Evolutionary conservation across 1,140 invertebrate species (phyloP), one percentile per base, ranked within the genome.

Genomic region (Neomicropteryx cornuta): DNA sequence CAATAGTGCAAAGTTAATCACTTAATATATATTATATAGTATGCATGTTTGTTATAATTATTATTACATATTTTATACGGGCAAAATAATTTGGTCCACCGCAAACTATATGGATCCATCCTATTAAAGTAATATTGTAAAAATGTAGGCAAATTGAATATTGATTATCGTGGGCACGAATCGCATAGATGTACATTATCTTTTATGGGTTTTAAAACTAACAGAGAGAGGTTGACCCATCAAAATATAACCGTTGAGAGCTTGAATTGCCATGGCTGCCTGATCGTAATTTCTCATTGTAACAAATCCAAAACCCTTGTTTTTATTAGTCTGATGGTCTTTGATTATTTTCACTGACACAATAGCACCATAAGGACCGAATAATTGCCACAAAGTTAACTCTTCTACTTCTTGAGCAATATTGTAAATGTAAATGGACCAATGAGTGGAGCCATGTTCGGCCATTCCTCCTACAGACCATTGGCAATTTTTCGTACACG

Each of bases 261-360:
- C 90, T 60, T 94, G 88, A 57, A 99, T 98, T 45, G 96, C 95
- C 55, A 95, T 88, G 11, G 95, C 79, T 11, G 95, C 92, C 61
- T 98, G 95, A 57, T 98, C 94, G 65, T 98, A 98, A 67, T 97
- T 97, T 61, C 93, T 94, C 96, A 99, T 99, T 43, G 93, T 97
- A 24, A 99, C 93, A 68, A 98, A 97, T 27, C 93, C 96, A 62
- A 97, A 98, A 46, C 96, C 96, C 73, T 97, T 97, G 78, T 95
- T 98, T 70, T 98, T 97, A 73, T 96, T 93, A 48, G 94, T 95
- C 62, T 95, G 87, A 56, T 91, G 79, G 70, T 98, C 96, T 53
- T 93, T 86, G 53, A 98, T 96, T 48, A 95, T 88, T 73, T 97
- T 98, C 44, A 99, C 95, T 53, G 86, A 93, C 64, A 97, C 91